Conservation (phyloP, 92 coral and sea anemone genomes). For the Metridium senile region DNA sequence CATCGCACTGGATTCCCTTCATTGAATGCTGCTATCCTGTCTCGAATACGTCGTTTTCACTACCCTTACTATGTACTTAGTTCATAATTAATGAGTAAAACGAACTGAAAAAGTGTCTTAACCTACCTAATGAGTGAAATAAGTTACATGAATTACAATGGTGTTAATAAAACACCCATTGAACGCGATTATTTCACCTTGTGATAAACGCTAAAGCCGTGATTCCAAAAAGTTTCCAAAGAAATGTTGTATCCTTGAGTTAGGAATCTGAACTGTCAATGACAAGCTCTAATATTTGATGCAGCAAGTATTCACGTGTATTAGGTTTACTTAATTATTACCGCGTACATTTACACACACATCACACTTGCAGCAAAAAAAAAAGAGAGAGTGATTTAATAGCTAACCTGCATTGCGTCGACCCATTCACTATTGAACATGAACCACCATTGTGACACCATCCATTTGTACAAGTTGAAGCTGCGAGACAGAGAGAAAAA, state of each 20-base stretch:
- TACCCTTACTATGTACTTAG: background rate
- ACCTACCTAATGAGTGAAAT: background rate
- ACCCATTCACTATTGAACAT: slow-evolving; percentile 50
- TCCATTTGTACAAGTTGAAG: slow-evolving; percentile 75
- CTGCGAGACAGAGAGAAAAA: slow-evolving; percentile 36
- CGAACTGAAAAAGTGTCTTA: background rate
- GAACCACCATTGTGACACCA: slow-evolving; percentile 87
- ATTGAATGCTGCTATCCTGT: background rate
- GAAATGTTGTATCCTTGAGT: background rate
- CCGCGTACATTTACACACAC: slow-evolving; percentile 8
- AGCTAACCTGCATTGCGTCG: slow-evolving; percentile 81
- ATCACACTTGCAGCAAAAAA: slow-evolving; percentile 10
- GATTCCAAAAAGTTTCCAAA: background rate
- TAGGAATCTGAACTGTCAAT: background rate
- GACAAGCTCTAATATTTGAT: background rate
- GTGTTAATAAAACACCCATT: background rate
- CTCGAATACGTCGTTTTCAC: background rate
- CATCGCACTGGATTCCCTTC: background rate
- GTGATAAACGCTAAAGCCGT: background rate
- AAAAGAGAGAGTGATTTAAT: background rate
- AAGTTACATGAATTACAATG: background rate
- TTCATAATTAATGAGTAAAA: slow-evolving; percentile 27
- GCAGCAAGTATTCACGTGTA: slow-evolving; percentile 21
- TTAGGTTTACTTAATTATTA: slow-evolving; percentile 19
- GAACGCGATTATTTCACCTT: background rate